Base-by-base conservation (phyloP, 2,797 vertebrate genomes). In the Vespertilio murinus region DNA sequence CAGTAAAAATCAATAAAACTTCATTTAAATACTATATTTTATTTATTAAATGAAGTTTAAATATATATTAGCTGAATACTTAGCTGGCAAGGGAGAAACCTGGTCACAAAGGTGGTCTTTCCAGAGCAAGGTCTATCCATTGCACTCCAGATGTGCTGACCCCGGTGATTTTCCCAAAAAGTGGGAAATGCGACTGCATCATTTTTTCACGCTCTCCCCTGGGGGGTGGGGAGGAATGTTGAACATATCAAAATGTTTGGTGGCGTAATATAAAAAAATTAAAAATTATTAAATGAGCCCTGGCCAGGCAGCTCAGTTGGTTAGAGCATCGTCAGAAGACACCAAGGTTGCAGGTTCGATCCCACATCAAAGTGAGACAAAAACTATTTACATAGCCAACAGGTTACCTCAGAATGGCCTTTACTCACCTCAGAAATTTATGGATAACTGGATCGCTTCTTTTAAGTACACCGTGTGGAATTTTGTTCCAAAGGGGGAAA, bases 351-450 rank as follows among this genome's bases (percentile, higher is more conserved):
- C 2, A 20, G n/a, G 30, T 33, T 22, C 10, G 10, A 52, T 30
- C 73, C 45, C 99, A 1, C 99, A 99, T 98, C 99, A 99, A 97
- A 99, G 99, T 91, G 99, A 99, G 93, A 99, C 99, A 88, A 99
- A 99, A 98, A 99, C 99, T n/a, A 98, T 99, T 98, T 99, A 99
- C 92, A 98, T 99, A 96, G 99, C 99, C 91, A 99, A 99, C 98
- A 98, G 99, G 89, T 99, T 99, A 96, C 99, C 99, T 87, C 98
- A 99, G 97, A 98, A 99, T 97, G 99, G 99, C 96, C 99, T 99
- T 98, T 99, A 99, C 84, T 95, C 99, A 97, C 99, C 99, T 89
- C 99, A 99, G 96, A 99, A 99, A 97, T 99, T 99, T 98, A 98
- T 99, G 1, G 99, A 99, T 97, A 99, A 99, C 98, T 98, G 99